Percentiles rank a stretch among this genome's conserved stretches.
phyloP scores from a whole-genome alignment of 2,113 vertebrate species.

The Coptodon bakossiorum region DNA sequence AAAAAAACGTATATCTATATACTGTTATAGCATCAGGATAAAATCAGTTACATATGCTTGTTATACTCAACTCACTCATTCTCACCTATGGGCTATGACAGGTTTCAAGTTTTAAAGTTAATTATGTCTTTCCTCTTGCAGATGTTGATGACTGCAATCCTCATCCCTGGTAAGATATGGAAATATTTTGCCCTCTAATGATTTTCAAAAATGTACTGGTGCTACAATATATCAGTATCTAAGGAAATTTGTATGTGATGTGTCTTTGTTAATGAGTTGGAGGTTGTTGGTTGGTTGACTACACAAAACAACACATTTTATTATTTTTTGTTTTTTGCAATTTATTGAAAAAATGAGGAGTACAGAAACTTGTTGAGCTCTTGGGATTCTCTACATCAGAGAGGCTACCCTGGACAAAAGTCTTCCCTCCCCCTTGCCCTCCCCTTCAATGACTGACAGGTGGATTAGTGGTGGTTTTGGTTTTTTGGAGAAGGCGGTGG shows the following conservation, averaged over 20 bases:
- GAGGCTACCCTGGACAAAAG: neutral
- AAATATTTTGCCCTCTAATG: neutral
- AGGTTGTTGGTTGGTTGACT: neutral
- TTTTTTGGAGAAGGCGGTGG: neutral
- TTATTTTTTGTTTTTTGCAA: neutral
- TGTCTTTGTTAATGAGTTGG: neutral
- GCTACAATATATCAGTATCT: accelerated
- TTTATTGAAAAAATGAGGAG: neutral
- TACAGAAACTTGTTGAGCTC: neutral
- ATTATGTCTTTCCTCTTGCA: slow-evolving; percentile 43
- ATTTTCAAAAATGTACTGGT: neutral
- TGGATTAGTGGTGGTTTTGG: slow-evolving; percentile 40
- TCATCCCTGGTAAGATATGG: slow-evolving; percentile 84
- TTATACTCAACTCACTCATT: neutral
- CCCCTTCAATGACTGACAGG: slow-evolving; percentile 40
- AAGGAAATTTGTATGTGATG: neutral
- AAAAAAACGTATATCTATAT: neutral
- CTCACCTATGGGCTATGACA: neutral
- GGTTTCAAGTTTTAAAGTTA: neutral
- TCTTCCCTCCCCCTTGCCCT: neutral
- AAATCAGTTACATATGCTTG: neutral
- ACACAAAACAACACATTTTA: neutral
- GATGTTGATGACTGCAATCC: slow-evolving; percentile 94
- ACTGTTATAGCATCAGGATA: neutral
- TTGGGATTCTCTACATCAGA: neutral